These are phyloP conservation scores for Menura novaehollandiae DNA, from an alignment of 2,113 vertebrate species.

Conservation along the genomic window DNA sequence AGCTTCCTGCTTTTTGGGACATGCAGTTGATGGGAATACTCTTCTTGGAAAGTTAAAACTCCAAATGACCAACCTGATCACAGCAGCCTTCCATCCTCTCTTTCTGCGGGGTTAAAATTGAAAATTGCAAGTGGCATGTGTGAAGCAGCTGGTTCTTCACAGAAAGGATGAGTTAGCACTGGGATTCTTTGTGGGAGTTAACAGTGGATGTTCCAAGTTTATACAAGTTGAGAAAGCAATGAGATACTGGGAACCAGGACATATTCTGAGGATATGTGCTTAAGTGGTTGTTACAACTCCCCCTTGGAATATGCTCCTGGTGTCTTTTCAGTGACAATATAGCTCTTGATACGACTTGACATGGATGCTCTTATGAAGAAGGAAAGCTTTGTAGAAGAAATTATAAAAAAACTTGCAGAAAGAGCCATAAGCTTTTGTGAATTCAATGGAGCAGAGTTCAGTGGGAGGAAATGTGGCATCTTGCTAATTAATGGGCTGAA, in stretches of 20 bases:
- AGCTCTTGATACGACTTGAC: not conserved
- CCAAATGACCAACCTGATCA: not conserved
- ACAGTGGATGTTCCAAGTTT: not conserved
- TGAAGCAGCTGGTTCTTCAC: not conserved
- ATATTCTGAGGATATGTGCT: not conserved
- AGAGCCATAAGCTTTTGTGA: not conserved
- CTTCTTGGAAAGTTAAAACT: not conserved
- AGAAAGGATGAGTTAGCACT: not conserved
- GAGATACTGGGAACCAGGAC: not conserved
- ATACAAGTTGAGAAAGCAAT: not conserved
- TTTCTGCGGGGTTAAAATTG: not conserved
- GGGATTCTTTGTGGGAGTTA: not conserved
- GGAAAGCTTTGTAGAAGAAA: not conserved
- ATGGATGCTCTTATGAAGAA: not conserved
- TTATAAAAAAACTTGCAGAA: not conserved
- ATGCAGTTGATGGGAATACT: not conserved
- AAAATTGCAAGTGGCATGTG: not conserved
- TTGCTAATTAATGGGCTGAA: conserved; percentile 57
- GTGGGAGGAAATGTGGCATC: not conserved
- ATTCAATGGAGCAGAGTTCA: not conserved
- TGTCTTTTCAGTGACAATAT: not conserved
- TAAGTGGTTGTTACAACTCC: not conserved
- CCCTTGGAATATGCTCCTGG: not conserved
- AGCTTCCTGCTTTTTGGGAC: not conserved
- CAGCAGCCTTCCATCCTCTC: not conserved